Evolutionary conservation across 2,797 vertebrate species (phyloP).

Genomic region (Gephyroberyx darwinii): DNA sequence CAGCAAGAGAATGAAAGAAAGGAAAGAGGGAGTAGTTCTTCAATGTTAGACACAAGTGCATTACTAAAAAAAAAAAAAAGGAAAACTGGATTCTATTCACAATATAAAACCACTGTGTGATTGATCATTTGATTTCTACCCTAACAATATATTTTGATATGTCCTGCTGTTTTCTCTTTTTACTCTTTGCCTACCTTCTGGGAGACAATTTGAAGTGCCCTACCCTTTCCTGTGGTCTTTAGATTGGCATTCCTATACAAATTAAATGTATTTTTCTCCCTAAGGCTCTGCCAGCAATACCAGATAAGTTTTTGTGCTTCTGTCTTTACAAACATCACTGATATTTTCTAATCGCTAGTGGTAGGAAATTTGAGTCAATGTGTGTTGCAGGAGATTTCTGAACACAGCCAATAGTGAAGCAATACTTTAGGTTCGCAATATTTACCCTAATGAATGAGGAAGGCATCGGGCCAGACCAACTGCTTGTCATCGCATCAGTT

Average conservation of each 20-base stretch:
- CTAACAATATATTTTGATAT: slow-evolving; percentile 13
- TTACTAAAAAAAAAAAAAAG: slow-evolving; percentile 48
- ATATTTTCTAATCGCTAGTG: not conserved
- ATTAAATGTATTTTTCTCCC: slow-evolving; percentile 6
- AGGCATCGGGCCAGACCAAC: slow-evolving; percentile 18
- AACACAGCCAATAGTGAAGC: slow-evolving; percentile 27
- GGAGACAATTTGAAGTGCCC: slow-evolving; percentile 44
- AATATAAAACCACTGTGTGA: slow-evolving; percentile 51
- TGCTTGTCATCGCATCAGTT: slow-evolving; percentile 20
- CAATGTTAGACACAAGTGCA: slow-evolving; percentile 68
- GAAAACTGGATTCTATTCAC: slow-evolving; percentile 60
- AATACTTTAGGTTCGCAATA: slow-evolving; percentile 28
- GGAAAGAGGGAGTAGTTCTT: slow-evolving; percentile 33
- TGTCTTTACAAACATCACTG: slow-evolving; percentile 8
- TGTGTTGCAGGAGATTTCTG: slow-evolving; percentile 22
- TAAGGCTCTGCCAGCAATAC: slow-evolving; percentile 17
- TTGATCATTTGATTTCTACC: slow-evolving; percentile 19
- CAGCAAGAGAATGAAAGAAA: slow-evolving; percentile 11
- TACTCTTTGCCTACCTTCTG: slow-evolving; percentile 26
- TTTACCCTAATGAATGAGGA: slow-evolving; percentile 24
- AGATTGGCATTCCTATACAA: not conserved
- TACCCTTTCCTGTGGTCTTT: not conserved
- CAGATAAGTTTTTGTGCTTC: slow-evolving; percentile 32
- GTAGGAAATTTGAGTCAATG: slow-evolving; percentile 12
- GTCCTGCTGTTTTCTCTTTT: not conserved